Conservation (phyloP, 2,888 invertebrate species). For the Drosophila emarginata region DNA sequence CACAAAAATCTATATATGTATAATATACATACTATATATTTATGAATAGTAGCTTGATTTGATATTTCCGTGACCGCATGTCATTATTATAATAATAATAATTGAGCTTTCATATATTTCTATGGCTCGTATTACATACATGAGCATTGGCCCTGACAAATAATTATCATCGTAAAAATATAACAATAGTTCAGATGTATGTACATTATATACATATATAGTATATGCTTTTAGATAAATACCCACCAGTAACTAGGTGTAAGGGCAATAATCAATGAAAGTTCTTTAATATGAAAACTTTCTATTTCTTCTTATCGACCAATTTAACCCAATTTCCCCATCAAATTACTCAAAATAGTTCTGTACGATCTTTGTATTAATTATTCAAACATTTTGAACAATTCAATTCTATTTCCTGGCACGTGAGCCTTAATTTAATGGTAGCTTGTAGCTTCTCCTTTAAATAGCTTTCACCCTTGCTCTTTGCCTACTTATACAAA, state of each 20-base stretch:
- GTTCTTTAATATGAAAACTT: background rate
- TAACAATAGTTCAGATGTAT: conserved; percentile 24
- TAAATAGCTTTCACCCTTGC: conserved; percentile 13
- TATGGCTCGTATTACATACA: conserved; percentile 22
- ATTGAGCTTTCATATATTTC: conserved; percentile 33
- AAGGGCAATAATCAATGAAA: background rate
- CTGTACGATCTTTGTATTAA: conserved; percentile 27
- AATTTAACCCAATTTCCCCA: conserved; percentile 15
- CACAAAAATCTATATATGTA: conserved; percentile 1
- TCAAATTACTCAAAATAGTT: conserved; percentile 16
- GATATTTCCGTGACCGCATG: conserved; percentile 76
- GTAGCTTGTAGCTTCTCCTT: conserved; percentile 9
- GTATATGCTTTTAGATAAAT: background rate
- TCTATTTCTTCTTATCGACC: conserved; percentile 6
- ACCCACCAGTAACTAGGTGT: background rate
- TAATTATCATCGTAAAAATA: conserved; percentile 38
- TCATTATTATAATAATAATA: conserved; percentile 58
- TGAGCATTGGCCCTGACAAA: conserved; percentile 22
- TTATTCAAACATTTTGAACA: conserved; percentile 32
- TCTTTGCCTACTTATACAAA: background rate
- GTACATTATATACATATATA: background rate
- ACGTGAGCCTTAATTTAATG: conserved; percentile 29
- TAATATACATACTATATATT: background rate
- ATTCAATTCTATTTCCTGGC: conserved; percentile 35
- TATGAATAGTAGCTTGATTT: conserved; percentile 59